Conservation (phyloP, 2,797 vertebrate species). For the Lithobates pipiens region DNA sequence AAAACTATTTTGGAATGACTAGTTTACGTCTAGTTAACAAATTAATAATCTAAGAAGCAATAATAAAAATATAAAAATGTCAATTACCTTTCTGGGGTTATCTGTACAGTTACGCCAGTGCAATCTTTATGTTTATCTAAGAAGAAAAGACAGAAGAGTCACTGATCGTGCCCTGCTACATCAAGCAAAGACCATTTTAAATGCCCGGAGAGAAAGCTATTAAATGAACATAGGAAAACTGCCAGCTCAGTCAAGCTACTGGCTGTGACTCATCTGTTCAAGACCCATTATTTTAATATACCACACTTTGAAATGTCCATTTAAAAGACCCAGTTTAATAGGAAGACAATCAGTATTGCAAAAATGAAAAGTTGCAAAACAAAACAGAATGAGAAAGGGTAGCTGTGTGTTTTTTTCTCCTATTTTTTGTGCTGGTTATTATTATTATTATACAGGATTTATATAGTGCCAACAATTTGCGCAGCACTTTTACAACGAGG, state of each 20-base stretch:
- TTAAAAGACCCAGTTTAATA: background rate
- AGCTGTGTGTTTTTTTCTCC: too few relatives aligned
- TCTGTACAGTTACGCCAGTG: slow-evolving; percentile 89
- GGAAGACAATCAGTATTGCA: too few relatives aligned
- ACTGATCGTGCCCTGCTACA: background rate
- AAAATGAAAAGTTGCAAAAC: too few relatives aligned
- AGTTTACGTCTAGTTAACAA: background rate
- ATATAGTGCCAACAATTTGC: too few relatives aligned
- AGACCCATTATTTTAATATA: slow-evolving; percentile 14
- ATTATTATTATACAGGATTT: too few relatives aligned
- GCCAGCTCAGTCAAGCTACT: background rate
- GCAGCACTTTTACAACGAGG: too few relatives aligned
- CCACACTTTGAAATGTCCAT: background rate
- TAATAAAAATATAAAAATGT: background rate
- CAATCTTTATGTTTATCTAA: slow-evolving; percentile 95
- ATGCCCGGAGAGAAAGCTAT: background rate
- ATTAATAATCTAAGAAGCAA: background rate
- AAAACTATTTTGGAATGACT: too few relatives aligned
- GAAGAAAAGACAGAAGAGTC: slow-evolving; percentile 60
- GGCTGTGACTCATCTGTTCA: background rate
- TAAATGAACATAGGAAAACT: slow-evolving; percentile 14
- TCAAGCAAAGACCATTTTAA: background rate
- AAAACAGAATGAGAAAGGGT: too few relatives aligned
- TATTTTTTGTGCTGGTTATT: too few relatives aligned
- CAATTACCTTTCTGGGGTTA: slow-evolving; percentile 91